Base-by-base conservation (phyloP, 1,140 invertebrate species). In the Drosophila murphyi region DNA sequence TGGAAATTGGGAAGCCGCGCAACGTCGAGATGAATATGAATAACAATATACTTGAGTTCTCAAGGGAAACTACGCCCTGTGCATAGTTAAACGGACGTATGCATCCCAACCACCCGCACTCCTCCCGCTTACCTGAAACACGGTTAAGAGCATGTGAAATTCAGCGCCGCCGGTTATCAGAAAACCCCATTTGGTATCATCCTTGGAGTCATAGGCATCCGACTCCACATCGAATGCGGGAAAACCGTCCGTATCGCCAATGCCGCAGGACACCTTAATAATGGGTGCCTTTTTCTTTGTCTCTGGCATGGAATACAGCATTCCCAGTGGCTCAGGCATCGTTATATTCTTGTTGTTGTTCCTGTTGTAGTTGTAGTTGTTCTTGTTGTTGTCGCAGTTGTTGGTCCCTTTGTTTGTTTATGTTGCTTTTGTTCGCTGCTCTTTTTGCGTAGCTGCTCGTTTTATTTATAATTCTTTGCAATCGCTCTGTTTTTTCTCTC, bases 151-250 rank as follows among this genome's bases (percentile, higher is more conserved):
- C 80, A 96, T 95, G 60, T 95, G 95, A 90, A 96, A 97, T 91
- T 97, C 96, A 68, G 94, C 94, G 28, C 97, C 97, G 63, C 97
- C 97, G 79, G 96, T 96, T 78, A 98, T 94, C 70, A 97, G 94
- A 93, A 98, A 97, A 61, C 97, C 97, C 97, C 97, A 98, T 77
- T 81, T 90, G 45, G 75, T 72, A 56, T 92, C 91, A 57, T 92
- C 91, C 74, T 89, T 90, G 41, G 75, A 65, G 45, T 74, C 88
- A 41, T 90, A 92, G 29, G 59, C 68, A 59, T 92, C 91, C 31
- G 88, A 91, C 12, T 92, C 91, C 5, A 82, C 76, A 71, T 92
- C 91, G 76, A 92, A 92, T 41, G 90, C 91, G 31, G 91, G 91
- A 72, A 75, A 92, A 47, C 83, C 87, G 51, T 92, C 91, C n/a